Base-by-base conservation (phyloP, 2,113 vertebrate species). In the Clarias batrachus region DNA sequence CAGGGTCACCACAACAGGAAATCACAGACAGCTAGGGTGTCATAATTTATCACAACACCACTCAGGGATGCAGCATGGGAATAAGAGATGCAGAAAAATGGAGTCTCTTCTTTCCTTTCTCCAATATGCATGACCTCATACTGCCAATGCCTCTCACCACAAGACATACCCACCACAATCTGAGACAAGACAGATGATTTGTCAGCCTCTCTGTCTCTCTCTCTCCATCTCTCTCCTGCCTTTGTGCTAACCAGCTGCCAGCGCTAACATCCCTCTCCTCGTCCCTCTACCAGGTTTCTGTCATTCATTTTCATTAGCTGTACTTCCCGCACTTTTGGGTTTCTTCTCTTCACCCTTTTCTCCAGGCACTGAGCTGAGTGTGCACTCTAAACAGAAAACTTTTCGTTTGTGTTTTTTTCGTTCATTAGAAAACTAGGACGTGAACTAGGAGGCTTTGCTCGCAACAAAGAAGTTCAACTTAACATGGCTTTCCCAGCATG, bases 131-230 rank as follows among this genome's bases (percentile, higher is more conserved):
- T 92, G 93, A 89, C 94, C 93, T 88, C 93, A 94, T 94, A 94
- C 94, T 94, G 94, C 94, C 94, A 95, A 79, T 91, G 87, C 88
- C 87, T 83, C 90, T 92, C 88, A 90, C 92, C 91, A 92, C 93
- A 93, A 91, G 88, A 94, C 91, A 83, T 88, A n/a, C 86, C 83
- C 66, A 84, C 83, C 60, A 71, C 57, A 80, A 84, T 74, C 87
- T 84, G 56, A 30, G 85, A 93, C 92, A 90, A 90, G 93, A 92
- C 91, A 90, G 85, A 90, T 91, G 88, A 87, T 92, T 90, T 93
- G 93, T 94, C 93, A 91, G 92, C 79, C 80, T 85, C 86, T 82
- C n/a, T n/a, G n/a, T n/a, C 86, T 83, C 83, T 52, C 82, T 71
- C 83, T 52, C 82, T 65, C 83, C 63, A 85, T 63, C 71, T 82